Evolutionary conservation across 2,888 invertebrate species (phyloP), one percentile per base, ranked within the genome.

Genomic region (Lepidochrysops patricia): DNA sequence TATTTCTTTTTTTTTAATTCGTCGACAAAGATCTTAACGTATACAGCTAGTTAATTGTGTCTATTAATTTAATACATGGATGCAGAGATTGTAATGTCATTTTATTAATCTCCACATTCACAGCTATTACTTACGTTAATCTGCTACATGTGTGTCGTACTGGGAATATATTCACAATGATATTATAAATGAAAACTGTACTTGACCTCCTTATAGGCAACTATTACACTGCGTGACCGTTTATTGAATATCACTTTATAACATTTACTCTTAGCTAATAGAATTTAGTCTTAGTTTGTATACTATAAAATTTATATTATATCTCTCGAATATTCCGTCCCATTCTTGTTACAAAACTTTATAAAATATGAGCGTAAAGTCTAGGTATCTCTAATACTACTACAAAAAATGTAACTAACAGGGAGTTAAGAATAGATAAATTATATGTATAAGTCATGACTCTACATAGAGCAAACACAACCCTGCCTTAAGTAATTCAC

Each of bases 121-220:
- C 54, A 13, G 54, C 54, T 29, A 29, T 27, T 54, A 32, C 29
- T 54, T 12, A 54, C 15, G 32, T 54, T 54, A 54, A 29, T 54
- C 26, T 26, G 54, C 15, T 15, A 54, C 29, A 23, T 29, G 15
- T 54, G 32, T 54, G 13, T 29, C 12, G 15, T 19, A 15, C 32
- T 54, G 19, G 19, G 29, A 54, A 9, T 54, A 32, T 32, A 54
- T 29, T 54, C 3, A 54, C 27, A 54, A 19, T 13, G 29, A 49
- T 49, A 49, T 48, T 26, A 52, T 52, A 27, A 13, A 43, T 43
- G 19, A 23, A 43, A 43, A 43, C 43, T 43, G 43, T 12, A 43
- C 43, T 43, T 43, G 43, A 43, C 43, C 43, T 43, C 19, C 19
- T 23, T 43, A 43, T 9, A 43, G 9, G n/a, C 4, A 19, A 19